Conservation (phyloP, 2,888 invertebrate species). For the Nemurella pictetii region DNA sequence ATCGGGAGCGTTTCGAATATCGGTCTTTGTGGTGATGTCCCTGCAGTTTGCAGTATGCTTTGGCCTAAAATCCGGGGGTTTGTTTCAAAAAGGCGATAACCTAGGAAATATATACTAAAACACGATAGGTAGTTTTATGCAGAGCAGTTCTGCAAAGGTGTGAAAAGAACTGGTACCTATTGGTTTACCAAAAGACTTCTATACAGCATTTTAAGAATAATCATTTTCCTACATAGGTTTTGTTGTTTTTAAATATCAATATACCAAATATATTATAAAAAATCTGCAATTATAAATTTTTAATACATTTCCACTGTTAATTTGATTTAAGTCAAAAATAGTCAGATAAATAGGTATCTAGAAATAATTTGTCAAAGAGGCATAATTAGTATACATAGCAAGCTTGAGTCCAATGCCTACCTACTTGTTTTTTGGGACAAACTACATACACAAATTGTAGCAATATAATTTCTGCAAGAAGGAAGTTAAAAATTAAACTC, state of each 20-base stretch:
- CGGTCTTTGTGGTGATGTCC: not conserved
- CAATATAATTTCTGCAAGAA: constrained; percentile 34
- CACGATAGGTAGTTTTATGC: constrained; percentile 30
- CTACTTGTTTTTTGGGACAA: not conserved
- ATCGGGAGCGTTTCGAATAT: not conserved
- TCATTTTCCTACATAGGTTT: constrained; percentile 30
- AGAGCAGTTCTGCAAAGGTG: constrained; percentile 39
- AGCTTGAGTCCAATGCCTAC: not conserved
- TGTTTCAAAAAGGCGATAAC: not conserved
- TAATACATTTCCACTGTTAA: constrained; percentile 31
- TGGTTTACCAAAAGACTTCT: constrained; percentile 22
- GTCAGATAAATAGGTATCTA: constrained; percentile 32
- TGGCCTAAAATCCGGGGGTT: not conserved
- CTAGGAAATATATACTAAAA: constrained; percentile 16
- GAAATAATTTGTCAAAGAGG: constrained; percentile 35
- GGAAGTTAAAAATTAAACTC: constrained; percentile 24
- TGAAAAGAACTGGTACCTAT: constrained; percentile 21
- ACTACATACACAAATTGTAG: not conserved
- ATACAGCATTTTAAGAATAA: constrained; percentile 33
- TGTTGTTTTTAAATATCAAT: constrained; percentile 32
- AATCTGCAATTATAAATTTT: constrained; percentile 39
- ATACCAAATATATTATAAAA: constrained; percentile 40
- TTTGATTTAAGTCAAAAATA: constrained; percentile 32
- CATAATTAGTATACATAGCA: constrained; percentile 5
- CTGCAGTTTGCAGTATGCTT: not conserved